A percentile compares a stretch with the other conserved stretches of the same genome.
Evolutionary conservation across 2,797 vertebrate genomes (phyloP).

Genomic region (Sandelia bainsii): DNA sequence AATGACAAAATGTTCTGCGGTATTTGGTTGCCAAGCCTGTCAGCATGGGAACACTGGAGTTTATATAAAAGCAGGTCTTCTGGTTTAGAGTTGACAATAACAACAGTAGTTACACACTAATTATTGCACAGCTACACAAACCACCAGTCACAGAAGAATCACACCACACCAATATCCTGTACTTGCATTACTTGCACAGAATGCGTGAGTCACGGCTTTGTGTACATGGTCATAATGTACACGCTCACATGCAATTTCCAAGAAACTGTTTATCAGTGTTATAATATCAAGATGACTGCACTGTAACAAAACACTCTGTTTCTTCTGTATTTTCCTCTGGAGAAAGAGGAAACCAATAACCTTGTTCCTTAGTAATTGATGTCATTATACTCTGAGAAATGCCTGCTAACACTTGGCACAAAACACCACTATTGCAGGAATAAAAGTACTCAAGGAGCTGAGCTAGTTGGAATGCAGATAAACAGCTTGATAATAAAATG

Average conservation of each 20-base stretch:
- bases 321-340: neutral
- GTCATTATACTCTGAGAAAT: conserved; percentile 12
- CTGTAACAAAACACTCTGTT: neutral
- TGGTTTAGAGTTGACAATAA: neutral
- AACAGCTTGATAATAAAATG: neutral
- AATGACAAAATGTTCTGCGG: neutral
- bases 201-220: conserved; percentile 17
- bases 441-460: neutral
- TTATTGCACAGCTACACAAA: too few relatives aligned
- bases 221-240: conserved; percentile 19
- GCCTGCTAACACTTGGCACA: neutral
- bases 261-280: neutral
- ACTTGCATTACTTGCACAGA: conserved; percentile 3
- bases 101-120: too few relatives aligned
- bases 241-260: neutral
- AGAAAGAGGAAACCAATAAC: neutral
- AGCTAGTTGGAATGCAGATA: neutral
- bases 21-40: neutral
- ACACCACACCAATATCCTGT: neutral
- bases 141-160: neutral
- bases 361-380: neutral
- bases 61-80: neutral
- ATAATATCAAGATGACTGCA: conserved; percentile 1
- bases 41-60: neutral
- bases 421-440: neutral